Evolutionary conservation across 2,888 invertebrate species (phyloP).

Genomic region (Drosophila sordidapex): DNA sequence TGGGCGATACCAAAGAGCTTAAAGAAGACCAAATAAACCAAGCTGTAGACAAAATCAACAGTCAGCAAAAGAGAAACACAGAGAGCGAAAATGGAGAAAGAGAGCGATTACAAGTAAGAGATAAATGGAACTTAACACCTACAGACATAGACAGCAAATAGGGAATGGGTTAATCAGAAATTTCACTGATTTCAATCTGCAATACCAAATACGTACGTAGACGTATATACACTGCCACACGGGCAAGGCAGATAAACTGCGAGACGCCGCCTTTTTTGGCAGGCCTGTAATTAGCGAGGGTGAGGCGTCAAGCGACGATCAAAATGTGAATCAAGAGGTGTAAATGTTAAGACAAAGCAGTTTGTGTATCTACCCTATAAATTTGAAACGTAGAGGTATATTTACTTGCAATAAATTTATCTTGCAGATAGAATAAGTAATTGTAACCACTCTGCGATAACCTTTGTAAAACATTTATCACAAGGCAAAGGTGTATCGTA

Average conservation of each 20-base stretch:
- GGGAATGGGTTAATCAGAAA: conserved; percentile 44
- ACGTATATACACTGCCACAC: conserved; percentile 42
- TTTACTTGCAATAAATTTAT: background rate
- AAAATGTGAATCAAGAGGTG: conserved; percentile 61
- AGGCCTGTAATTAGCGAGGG: conserved; percentile 45
- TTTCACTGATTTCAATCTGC: conserved; percentile 41
- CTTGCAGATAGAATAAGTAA: background rate
- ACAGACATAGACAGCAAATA: conserved; percentile 23
- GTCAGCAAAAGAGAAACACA: conserved; percentile 18
- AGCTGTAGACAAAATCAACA: conserved; percentile 58
- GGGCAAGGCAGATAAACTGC: conserved; percentile 41
- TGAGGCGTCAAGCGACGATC: conserved; percentile 21
- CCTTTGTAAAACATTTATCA: no score
- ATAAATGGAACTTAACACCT: conserved; percentile 46
- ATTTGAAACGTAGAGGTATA: background rate
- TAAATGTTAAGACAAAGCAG: conserved; percentile 31
- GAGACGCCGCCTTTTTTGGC: conserved; percentile 36
- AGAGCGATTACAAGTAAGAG: conserved; percentile 20
- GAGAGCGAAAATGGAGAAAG: conserved; percentile 3
- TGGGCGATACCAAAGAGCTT: conserved; percentile 40
- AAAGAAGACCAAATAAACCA: conserved; percentile 51
- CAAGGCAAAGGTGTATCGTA: background rate
- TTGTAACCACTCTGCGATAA: background rate
- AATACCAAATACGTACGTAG: conserved; percentile 23
- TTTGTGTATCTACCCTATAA: conserved; percentile 2